phyloP scores from a whole-genome alignment of 2,888 invertebrate genomes.

The Mythimna impura region DNA sequence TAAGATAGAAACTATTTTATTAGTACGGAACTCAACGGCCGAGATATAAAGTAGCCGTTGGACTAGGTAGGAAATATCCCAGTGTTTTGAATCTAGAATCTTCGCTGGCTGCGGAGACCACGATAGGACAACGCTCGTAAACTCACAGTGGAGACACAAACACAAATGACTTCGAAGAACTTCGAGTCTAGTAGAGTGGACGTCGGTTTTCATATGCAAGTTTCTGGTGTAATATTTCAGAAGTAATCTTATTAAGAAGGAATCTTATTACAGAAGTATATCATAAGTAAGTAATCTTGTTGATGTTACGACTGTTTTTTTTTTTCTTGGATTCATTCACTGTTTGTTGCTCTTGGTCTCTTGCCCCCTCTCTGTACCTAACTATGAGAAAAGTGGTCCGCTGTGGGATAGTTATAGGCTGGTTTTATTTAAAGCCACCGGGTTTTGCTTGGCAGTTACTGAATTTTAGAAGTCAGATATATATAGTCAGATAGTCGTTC shows the following conservation, averaged over 20 bases:
- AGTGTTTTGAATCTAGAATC: slow-evolving; percentile 85
- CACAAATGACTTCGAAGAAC: slow-evolving; percentile 78
- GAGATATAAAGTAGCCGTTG: slow-evolving; percentile 76
- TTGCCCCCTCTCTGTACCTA: background rate
- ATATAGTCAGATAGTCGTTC: too few species aligned
- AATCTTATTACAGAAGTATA: too few species aligned
- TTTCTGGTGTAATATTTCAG: background rate
- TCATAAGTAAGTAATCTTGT: background rate
- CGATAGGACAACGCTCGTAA: slow-evolving; percentile 88
- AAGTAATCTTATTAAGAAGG: background rate
- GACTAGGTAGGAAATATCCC: slow-evolving; percentile 77
- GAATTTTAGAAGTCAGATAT: too few species aligned
- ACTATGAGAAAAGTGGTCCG: background rate
- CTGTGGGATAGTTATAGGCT: background rate
- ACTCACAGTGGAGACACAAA: slow-evolving; percentile 82
- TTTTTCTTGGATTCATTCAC: background rate
- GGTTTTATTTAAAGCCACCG: too few species aligned
- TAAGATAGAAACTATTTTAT: slow-evolving; percentile 75
- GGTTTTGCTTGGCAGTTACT: too few species aligned
- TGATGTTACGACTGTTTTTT: background rate
- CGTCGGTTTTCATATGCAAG: slow-evolving; percentile 8
- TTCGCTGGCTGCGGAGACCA: slow-evolving; percentile 81
- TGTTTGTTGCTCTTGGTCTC: background rate
- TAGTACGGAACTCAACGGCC: slow-evolving; percentile 76
- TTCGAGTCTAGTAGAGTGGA: slow-evolving; percentile 69